phyloP scores from a whole-genome alignment of 2,113 vertebrate species.

The Anhinga rufa region DNA sequence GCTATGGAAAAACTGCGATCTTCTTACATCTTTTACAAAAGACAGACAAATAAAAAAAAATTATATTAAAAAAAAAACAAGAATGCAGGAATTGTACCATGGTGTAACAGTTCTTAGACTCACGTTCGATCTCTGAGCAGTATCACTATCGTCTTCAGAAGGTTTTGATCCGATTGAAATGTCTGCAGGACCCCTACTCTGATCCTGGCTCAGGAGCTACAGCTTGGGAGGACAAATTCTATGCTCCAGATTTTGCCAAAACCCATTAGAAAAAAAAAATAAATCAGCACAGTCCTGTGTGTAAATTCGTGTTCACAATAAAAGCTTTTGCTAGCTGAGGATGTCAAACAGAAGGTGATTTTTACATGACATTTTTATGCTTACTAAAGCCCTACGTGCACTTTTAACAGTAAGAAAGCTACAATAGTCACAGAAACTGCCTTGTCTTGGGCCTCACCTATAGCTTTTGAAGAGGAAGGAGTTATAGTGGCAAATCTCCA shows the following conservation, averaged over 20 bases:
- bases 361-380: background rate
- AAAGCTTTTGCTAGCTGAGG: background rate
- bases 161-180: background rate
- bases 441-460: background rate
- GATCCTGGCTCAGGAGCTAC: background rate
- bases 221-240: background rate
- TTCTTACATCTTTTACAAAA: background rate
- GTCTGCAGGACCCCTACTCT: background rate
- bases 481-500: background rate
- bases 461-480: background rate
- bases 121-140: background rate
- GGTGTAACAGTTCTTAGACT: background rate
- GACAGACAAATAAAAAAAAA: background rate
- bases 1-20: background rate
- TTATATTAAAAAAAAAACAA: background rate
- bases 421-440: background rate
- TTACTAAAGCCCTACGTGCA: background rate
- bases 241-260: background rate
- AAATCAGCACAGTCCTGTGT: background rate
- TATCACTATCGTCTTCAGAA: background rate
- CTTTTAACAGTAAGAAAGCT: background rate
- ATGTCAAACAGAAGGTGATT: background rate
- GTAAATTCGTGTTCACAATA: background rate
- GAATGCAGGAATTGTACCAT: background rate
- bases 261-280: background rate